These are phyloP conservation scores for Sandelia bainsii DNA, from an alignment of 2,797 vertebrate species.

Conservation along the genomic window DNA sequence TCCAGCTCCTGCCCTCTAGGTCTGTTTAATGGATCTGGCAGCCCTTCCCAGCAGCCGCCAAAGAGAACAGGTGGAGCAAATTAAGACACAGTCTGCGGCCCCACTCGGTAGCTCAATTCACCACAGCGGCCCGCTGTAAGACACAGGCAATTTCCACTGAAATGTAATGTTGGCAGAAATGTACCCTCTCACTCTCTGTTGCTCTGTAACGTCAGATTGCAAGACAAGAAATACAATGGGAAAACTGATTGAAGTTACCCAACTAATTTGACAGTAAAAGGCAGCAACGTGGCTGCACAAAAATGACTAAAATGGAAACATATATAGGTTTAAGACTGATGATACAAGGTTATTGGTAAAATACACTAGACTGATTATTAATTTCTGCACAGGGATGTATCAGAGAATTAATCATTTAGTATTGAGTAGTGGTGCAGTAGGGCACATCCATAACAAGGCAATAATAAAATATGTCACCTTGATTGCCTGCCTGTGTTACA, in stretches of 20 bases:
- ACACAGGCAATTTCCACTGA: slow-evolving; percentile 81
- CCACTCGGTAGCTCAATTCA: slow-evolving; percentile 76
- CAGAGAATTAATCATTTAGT: slow-evolving; percentile 52
- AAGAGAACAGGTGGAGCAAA: slow-evolving; percentile 85
- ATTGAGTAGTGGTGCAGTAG: slow-evolving; percentile 56
- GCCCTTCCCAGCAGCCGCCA: slow-evolving; percentile 83
- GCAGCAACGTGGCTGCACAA: slow-evolving; percentile 43
- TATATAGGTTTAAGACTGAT: slow-evolving; percentile 47
- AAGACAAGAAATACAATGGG: slow-evolving; percentile 68
- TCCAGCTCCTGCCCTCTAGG: slow-evolving; percentile 87
- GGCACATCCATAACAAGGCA: slow-evolving; percentile 66
- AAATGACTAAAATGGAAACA: slow-evolving; percentile 48
- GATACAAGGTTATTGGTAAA: slow-evolving; percentile 49
- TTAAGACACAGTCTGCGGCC: slow-evolving; percentile 85
- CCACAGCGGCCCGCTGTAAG: slow-evolving; percentile 78
- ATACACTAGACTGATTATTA: slow-evolving; percentile 64
- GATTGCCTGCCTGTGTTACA: slow-evolving; percentile 43
- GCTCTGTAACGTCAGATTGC: slow-evolving; percentile 74
- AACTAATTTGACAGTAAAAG: slow-evolving; percentile 76
- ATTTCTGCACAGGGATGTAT: slow-evolving; percentile 46
- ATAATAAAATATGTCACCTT: slow-evolving; percentile 73
- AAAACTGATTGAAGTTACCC: slow-evolving; percentile 67
- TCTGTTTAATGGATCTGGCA: slow-evolving; percentile 90
- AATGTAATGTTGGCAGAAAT: slow-evolving; percentile 79
- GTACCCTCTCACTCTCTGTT: slow-evolving; percentile 63